Evolutionary conservation across 2,113 vertebrate species (phyloP).

Genomic region (Fulica atra): DNA sequence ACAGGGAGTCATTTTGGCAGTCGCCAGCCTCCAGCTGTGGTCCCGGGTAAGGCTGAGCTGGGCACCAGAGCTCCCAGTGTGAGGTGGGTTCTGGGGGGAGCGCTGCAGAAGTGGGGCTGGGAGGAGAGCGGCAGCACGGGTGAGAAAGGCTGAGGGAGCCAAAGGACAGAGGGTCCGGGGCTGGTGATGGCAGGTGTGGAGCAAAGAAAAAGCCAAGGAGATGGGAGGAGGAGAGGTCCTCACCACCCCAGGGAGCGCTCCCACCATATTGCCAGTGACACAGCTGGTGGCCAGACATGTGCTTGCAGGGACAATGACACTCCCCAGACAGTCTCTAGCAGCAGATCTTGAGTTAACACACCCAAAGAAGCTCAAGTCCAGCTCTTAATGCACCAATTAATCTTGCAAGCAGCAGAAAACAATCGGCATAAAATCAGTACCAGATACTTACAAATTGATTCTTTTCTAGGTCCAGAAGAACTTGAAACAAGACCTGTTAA

Average conservation of each 20-base stretch:
- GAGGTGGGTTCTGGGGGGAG: rapidly evolving
- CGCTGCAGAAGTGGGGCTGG: rapidly evolving
- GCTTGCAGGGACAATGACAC: background rate
- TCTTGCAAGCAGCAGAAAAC: background rate
- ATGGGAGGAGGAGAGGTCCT: background rate
- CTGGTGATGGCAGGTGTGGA: rapidly evolving
- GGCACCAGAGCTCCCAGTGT: rapidly evolving
- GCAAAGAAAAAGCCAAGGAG: background rate
- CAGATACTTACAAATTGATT: background rate
- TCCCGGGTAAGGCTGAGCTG: background rate
- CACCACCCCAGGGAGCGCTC: background rate
- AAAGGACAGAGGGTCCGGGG: too few species aligned
- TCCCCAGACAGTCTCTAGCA: background rate
- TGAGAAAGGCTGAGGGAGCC: too few species aligned
- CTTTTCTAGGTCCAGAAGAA: background rate
- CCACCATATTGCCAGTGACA: background rate
- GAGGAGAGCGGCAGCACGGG: background rate
- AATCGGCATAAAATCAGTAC: background rate
- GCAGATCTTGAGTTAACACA: background rate
- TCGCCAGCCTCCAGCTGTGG: rapidly evolving
- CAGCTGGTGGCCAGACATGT: background rate
- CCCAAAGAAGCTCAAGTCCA: background rate
- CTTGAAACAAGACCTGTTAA: background rate
- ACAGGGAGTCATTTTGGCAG: rapidly evolving
- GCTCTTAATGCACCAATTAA: background rate